Evolutionary conservation across 2,888 invertebrate species (phyloP).

Genomic region (Hirtodrosophila cameraria): DNA sequence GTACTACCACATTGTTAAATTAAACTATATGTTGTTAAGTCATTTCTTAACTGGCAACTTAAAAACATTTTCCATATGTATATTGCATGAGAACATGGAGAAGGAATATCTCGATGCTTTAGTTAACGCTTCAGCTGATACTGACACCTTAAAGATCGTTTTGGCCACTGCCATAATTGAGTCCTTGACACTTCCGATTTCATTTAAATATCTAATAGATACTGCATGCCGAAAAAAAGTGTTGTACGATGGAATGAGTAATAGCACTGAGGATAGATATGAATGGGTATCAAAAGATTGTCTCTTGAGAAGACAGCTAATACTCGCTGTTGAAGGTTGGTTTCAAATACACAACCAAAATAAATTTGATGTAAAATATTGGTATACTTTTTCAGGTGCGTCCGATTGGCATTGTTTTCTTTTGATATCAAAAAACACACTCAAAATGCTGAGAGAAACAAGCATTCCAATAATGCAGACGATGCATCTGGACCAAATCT

Average conservation of each 20-base stretch:
- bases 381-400: background rate
- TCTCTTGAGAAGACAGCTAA: slow-evolving; percentile 34
- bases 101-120: slow-evolving; percentile 39
- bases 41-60: slow-evolving; percentile 49
- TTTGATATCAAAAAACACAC: slow-evolving; percentile 38
- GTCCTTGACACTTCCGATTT: slow-evolving; percentile 41
- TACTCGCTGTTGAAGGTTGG: slow-evolving; percentile 51
- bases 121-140: slow-evolving; percentile 10
- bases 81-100: slow-evolving; percentile 48
- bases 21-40: slow-evolving; percentile 61
- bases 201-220: slow-evolving; percentile 61
- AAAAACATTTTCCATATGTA: slow-evolving; percentile 31
- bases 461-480: slow-evolving; percentile 33
- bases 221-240: slow-evolving; percentile 41
- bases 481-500: slow-evolving; percentile 59
- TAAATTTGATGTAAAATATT: background rate
- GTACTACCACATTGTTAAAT: slow-evolving; percentile 58
- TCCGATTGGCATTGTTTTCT: slow-evolving; percentile 46
- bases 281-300: slow-evolving; percentile 60
- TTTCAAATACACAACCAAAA: background rate
- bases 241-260: slow-evolving; percentile 29
- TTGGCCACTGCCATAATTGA: slow-evolving; percentile 57
- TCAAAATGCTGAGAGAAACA: slow-evolving; percentile 12
- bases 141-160: slow-evolving; percentile 38
- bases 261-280: slow-evolving; percentile 31